Evolutionary conservation across 2,888 invertebrate species (phyloP), one percentile per base, ranked within the genome.

Genomic region (Thera obeliscata): DNA sequence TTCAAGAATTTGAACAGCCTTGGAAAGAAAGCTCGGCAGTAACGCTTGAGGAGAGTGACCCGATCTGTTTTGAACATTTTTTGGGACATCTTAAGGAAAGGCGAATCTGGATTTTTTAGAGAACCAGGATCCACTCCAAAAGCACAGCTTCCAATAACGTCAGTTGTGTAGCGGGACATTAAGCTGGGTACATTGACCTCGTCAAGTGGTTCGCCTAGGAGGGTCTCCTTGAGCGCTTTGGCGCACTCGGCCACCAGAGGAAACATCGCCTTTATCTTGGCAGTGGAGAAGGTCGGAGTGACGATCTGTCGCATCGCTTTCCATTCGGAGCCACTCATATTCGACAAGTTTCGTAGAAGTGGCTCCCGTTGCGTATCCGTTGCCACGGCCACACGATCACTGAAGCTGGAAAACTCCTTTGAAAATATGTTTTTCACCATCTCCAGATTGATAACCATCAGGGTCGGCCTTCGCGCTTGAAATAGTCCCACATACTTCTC

Each of bases 261-360:
- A 74, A 94, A 94, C 94, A 94, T 94, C 3, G 88, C 93, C 73
- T 92, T 94, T 91, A 93, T 93, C 76, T 94, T 94, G 38, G 89
- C 93, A 9, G 93, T 89, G 3, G 94, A 92, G 74, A 94, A 94
- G n/a, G 91, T 88, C 9, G 93, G 93, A 5, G 91, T 88, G 11
- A 94, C 87, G 65, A 92, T 90, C 43, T 90, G 89, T 61, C 93
- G 80, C 91, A 94, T 92, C 38, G 87, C 84, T 75, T 86, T 91
- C 94, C 94, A 94, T 72, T 93, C 93, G 3, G 85, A 71, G n/a
- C 93, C 93, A 52, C 90, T 88, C 91, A 93, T 91, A 69, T 93
- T 92, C 1, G 90, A 88, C 73, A 94, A 78, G 74, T 94, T 94
- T 6, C 92, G 85, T 12, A 93, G 84, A 59, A 93, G 77, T 1